A percentile compares a stretch with the other conserved stretches of the same genome.
Conservation (phyloP, 2,888 invertebrate genomes). For the Carterocephalus palaemon region DNA sequence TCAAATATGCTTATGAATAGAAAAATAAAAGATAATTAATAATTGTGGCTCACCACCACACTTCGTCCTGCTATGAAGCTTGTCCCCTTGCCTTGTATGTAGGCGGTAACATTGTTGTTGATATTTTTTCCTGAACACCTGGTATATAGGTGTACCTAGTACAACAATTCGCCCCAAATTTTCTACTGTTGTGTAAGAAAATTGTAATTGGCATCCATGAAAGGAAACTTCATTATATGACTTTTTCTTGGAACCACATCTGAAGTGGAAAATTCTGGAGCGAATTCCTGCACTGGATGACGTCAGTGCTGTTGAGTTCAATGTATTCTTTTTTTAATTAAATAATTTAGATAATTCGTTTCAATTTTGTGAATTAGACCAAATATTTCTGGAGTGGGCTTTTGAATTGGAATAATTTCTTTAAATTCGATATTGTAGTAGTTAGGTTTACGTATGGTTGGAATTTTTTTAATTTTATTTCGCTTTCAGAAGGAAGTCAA, state of each 20-base stretch:
- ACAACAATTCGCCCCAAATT: slow-evolving; percentile 10
- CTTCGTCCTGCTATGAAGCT: slow-evolving; percentile 10
- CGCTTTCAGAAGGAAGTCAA: slow-evolving; percentile 55
- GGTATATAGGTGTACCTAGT: slow-evolving; percentile 7
- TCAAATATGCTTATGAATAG: not conserved
- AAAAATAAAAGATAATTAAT: slow-evolving; percentile 2
- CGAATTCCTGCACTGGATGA: slow-evolving; percentile 10
- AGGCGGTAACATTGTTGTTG: slow-evolving; percentile 14
- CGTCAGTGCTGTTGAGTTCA: slow-evolving; percentile 24
- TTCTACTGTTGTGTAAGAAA: not conserved
- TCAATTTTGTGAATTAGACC: slow-evolving; percentile 46
- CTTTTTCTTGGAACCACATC: not conserved
- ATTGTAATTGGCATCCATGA: not conserved
- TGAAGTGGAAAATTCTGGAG: slow-evolving; percentile 14
- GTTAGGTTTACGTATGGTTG: slow-evolving; percentile 53
- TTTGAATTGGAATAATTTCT: slow-evolving; percentile 42
- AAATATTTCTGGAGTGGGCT: slow-evolving; percentile 63
- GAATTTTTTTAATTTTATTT: slow-evolving; percentile 56
- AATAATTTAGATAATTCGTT: slow-evolving; percentile 33
- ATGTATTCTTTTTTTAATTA: slow-evolving; percentile 22
- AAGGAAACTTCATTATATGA: not conserved
- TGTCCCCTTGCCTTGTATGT: slow-evolving; percentile 6
- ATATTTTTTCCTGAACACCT: slow-evolving; percentile 4
- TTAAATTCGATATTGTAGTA: slow-evolving; percentile 47
- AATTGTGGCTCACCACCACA: not conserved